Evolutionary conservation across 2,888 invertebrate genomes (phyloP).

Genomic region (Himalopsyche tibetana): DNA sequence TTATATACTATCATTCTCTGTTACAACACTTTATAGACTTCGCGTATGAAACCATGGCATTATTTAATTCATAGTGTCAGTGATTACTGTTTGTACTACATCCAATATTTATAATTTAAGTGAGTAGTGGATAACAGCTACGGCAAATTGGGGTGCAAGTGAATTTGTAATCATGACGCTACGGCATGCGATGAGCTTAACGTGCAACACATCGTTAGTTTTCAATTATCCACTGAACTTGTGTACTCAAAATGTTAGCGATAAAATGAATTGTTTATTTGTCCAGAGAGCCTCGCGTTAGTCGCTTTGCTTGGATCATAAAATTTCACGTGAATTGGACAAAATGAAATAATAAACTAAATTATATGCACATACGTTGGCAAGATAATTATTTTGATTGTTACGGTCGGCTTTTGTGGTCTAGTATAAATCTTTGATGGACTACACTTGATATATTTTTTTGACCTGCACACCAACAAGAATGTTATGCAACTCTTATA

Average conservation of each 20-base stretch:
- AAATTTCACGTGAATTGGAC: neutral
- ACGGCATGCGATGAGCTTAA: constrained; percentile 26
- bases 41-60: neutral
- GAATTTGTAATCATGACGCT: constrained; percentile 11
- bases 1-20: neutral
- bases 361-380: too few species aligned
- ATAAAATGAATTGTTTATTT: constrained; percentile 27
- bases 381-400: too few species aligned
- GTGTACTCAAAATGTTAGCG: constrained; percentile 7
- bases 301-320: neutral
- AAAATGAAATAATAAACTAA: neutral
- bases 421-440: too few species aligned
- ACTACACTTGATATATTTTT: too few species aligned
- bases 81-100: neutral
- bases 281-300: neutral
- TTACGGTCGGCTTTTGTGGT: too few species aligned
- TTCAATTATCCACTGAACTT: constrained; percentile 29
- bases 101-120: constrained; percentile 26
- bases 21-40: too few species aligned
- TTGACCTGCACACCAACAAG: too few species aligned
- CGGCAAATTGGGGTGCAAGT: constrained; percentile 23
- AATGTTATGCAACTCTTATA: too few species aligned
- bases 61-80: neutral
- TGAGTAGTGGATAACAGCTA: neutral
- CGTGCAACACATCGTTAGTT: constrained; percentile 26